Base-by-base conservation (phyloP, 2,113 vertebrate species). In the Labrus mixtus region DNA sequence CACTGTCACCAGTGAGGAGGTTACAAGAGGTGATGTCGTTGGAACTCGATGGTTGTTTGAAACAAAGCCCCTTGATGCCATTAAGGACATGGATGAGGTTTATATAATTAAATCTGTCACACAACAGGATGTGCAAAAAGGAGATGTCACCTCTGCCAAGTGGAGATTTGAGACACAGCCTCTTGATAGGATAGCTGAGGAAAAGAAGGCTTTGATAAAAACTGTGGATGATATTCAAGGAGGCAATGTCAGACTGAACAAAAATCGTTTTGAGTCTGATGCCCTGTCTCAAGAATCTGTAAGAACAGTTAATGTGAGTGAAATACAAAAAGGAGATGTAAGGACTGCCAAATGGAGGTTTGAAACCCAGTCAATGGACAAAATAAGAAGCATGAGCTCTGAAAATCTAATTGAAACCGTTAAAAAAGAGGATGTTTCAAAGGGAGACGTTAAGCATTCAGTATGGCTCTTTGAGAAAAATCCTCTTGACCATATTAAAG, bases 381-480 rank as follows among this genome's bases (percentile, higher is more conserved):
- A 96, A 80, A 94, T 98, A 69, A 94, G 89, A 90, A 94, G 93
- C 80, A 94, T 96, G 90, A 95, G 87, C n/a, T 94, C 93, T 25
- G 95, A 95, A 81, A 90, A 95, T 80, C 84, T 94, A 48, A 89
- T 96, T 73, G 95, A 95, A 82, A 96, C 90, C 0, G 95, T 97
- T 54, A 91, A 88, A 82, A 93, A 93, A 78, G 95, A 98, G 78
- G 96, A 97, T 15, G 74, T 96, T 1, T 89, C 92, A 63, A 96
- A 94, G 87, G 96, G 97, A 58, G 96, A 96, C 81, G 96, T 98
- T 16, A 96, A 95, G 89, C 91, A 96, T 33, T 95, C 97, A 33
- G 93, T 98, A 1, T 98, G 96, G 96, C 95, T 98, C 72, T 98
- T 98, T 94, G 97, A 97, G 93, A 96, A 96, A 81, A 95, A 95